Conservation (phyloP, 2,888 invertebrate species). For the Hoplodrina ambigua region DNA sequence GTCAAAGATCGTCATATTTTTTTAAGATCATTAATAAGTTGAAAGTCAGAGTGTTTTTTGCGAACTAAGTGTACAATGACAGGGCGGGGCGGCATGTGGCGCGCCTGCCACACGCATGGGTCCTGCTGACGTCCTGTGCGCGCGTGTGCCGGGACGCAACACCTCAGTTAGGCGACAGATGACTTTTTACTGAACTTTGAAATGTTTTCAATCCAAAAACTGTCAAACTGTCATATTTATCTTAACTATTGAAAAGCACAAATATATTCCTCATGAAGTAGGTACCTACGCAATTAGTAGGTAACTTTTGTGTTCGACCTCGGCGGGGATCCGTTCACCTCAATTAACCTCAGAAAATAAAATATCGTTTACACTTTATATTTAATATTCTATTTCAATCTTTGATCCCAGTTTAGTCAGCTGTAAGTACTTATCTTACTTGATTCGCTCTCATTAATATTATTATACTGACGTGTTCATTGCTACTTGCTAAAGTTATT, state of each 20-base stretch:
- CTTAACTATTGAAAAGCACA: neutral
- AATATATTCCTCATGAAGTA: neutral
- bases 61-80: too few species aligned
- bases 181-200: too few species aligned
- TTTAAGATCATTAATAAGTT: too few species aligned
- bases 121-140: too few species aligned
- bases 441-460: constrained; percentile 36
- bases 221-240: neutral
- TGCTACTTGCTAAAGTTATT: neutral
- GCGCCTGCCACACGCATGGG: neutral
- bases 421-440: constrained; percentile 20
- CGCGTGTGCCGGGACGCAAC: too few species aligned
- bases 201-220: too few species aligned
- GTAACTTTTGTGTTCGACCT: neutral
- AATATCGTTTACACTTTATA: constrained; percentile 14
- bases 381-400: constrained; percentile 37
- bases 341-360: constrained; percentile 24
- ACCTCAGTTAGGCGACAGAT: too few species aligned
- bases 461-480: constrained; percentile 4
- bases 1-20: neutral
- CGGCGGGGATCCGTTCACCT: neutral
- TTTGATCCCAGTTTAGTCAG: constrained; percentile 22
- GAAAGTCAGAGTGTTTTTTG: too few species aligned
- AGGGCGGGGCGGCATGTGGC: too few species aligned
- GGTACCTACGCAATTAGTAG: neutral